These are phyloP conservation scores for Chesias legatella DNA, from an alignment of 2,888 invertebrate genomes.

Conservation along the genomic window DNA sequence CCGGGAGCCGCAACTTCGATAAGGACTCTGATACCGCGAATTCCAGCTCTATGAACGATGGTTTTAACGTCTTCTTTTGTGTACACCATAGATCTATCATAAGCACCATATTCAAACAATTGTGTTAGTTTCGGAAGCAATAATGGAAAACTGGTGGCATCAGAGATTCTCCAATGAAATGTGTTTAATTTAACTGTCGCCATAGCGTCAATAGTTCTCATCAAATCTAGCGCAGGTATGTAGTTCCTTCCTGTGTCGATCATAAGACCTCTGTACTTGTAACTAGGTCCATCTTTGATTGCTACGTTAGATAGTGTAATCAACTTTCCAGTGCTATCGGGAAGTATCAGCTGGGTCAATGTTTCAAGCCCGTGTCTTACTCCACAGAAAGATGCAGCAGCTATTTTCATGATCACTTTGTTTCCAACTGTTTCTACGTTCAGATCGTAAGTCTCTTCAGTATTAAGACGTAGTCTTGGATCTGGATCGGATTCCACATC, in stretches of 20 bases:
- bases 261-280: conserved; percentile 90
- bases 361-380: conserved; percentile 88
- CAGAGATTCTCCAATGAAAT: conserved; percentile 94
- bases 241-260: conserved; percentile 94
- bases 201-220: conserved; percentile 91
- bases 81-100: conserved; percentile 86
- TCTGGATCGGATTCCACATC: conserved; percentile 77
- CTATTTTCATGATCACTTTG: conserved; percentile 73
- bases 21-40: conserved; percentile 90
- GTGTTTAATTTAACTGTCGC: conserved; percentile 92
- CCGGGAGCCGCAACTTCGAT: conserved; percentile 94
- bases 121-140: conserved; percentile 85
- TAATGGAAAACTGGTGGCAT: conserved; percentile 94
- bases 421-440: conserved; percentile 64
- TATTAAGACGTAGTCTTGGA: conserved; percentile 81
- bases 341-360: conserved; percentile 86
- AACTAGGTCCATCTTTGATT: conserved; percentile 87
- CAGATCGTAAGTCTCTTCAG: conserved; percentile 86
- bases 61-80: conserved; percentile 84
- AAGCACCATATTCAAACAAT: conserved; percentile 89
- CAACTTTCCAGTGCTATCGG: conserved; percentile 82
- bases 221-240: conserved; percentile 85
- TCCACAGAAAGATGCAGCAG: conserved; percentile 85
- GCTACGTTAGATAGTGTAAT: conserved; percentile 81
- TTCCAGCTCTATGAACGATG: conserved; percentile 86